Evolutionary conservation across 2,888 invertebrate genomes (phyloP), one percentile per base, ranked within the genome.

Genomic region (Drosophila paranaensis): DNA sequence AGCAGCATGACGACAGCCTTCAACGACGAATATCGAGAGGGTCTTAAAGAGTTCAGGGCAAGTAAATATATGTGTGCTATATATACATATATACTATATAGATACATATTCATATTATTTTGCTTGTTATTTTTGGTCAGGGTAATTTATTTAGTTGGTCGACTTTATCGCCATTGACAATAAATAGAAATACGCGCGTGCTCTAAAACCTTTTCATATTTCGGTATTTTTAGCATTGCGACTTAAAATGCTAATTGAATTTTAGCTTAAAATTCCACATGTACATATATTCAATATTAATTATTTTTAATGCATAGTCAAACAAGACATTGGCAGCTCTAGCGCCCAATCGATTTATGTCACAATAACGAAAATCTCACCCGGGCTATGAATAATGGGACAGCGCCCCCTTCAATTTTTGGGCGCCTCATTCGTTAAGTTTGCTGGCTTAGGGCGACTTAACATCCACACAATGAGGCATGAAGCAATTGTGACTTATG

Each of bases 401-500:
- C 60, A 56, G 54, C 30, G 48, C 60, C 60, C 10, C 56, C 42
- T 33, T 13, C 6, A 50, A 4, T 20, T 35, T 33, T 66, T 64
- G 71, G 79, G 77, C 75, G 77, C 78, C 85, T 39, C 72, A 84
- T 84, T 82, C 65, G 78, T 84, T 69, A 84, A 80, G 71, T 88
- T 75, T 73, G 50, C 82, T 76, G 72, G 71, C 40, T 43, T 48
- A 62, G 10, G 1, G 37, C 45, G 72, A 48, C 87, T 85, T 87
- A 89, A 61, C 61, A 45, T 16, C 42, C 48, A 63, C 51, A 50
- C 73, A 82, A 81, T 86, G 62, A 35, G 61, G 71, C 64, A 74
- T 61, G 50, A 83, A 83, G 77, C 89, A 84, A 84, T 82, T 84
- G 74, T 74, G 89, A 88, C 89, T 86, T 89, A 86, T 37, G 42